Base-by-base conservation (phyloP, 2,888 invertebrate species). In the Papilio protenor region DNA sequence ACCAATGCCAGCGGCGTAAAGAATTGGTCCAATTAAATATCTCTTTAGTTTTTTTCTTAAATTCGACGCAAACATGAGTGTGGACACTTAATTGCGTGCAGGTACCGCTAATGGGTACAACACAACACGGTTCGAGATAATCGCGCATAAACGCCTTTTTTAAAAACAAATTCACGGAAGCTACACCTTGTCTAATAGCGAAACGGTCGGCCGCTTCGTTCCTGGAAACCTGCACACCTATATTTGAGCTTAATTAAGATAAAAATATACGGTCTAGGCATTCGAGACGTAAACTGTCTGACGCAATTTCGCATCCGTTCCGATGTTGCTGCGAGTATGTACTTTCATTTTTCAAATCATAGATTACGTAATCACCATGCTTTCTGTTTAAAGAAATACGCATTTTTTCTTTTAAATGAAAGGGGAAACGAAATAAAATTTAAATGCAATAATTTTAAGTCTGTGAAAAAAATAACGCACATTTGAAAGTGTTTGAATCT, bases 211-310 rank as follows among this genome's bases (percentile, higher is more conserved):
- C 72, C 69, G 78, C 69, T 69, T 57, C 64, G 72, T 78, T 78
- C 78, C 49, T 59, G 59, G 76, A 78, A 78, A 76, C 47, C 78
- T 69, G 76, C 73, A 76, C 78, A 78, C 76, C 78, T 78, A 78
- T 78, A 78, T 76, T 78, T 73, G 78, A 76, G 76, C 76, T 78
- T 78, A 78, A 78, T 78, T 78, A 78, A 78, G 78, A 76, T 78
- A 76, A 76, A 78, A 78, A 78, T 78, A 78, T 76, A 78, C 78
- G 66, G 75, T 78, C 78, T 78, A 78, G 78, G 78, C 75, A 78
- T 78, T 71, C 75, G 75, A 78, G 78, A 78, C 69, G 75, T 78
- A 76, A 76, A 78, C 75, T 40, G 75, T 78, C 78, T 78, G 78
- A 78, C 75, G 78, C 72, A 78, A 75, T 78, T 78, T 78, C 75